Evolutionary conservation across 2,888 invertebrate species (phyloP), one percentile per base, ranked within the genome.

Genomic region (Dasypogon diadema): DNA sequence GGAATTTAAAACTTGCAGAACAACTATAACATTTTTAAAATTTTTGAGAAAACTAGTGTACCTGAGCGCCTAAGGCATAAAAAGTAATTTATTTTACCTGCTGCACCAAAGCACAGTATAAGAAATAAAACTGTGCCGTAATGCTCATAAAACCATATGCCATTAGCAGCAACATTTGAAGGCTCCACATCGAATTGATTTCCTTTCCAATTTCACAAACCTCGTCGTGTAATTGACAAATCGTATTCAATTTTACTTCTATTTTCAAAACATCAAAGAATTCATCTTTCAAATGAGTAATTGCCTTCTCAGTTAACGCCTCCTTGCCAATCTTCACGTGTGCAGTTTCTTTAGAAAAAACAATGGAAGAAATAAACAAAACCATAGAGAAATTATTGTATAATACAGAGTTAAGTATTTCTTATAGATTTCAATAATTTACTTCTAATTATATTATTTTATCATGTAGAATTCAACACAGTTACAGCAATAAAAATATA

Each of bases 191-290:
- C 14, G 83, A 83, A 79, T 86, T 86, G 34, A 85, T 79, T 5
- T 81, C 79, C 77, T 85, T 86, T 48, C 84, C 85, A 78, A 86
- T 83, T 79, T 86, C 86, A 75, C 86, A 86, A 46, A 86, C 82
- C 79, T 86, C 85, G 79, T 86, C 86, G 63, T 86, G 86, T 30
- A 85, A 77, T 77, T 85, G 85, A 46, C 86, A 86, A n/a, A 85
- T 80, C 77, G 82, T 83, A 68, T 84, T 85, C 2, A 86, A 78
- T 77, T 85, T 85, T 8, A 81, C 83, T 75, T 86, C 86, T 74
- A 85, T 82, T 77, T 84, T 84, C 3, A 79, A 70, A 1, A 81
- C 80, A 78, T 85, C 82, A 54, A 78, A 81, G 21, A 85, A 76
- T 75, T 84, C 84, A 74, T 75, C 63, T 26, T 76, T 77, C 3